Base-by-base conservation (phyloP, 2,888 invertebrate species). In the Tinea pellionella region DNA sequence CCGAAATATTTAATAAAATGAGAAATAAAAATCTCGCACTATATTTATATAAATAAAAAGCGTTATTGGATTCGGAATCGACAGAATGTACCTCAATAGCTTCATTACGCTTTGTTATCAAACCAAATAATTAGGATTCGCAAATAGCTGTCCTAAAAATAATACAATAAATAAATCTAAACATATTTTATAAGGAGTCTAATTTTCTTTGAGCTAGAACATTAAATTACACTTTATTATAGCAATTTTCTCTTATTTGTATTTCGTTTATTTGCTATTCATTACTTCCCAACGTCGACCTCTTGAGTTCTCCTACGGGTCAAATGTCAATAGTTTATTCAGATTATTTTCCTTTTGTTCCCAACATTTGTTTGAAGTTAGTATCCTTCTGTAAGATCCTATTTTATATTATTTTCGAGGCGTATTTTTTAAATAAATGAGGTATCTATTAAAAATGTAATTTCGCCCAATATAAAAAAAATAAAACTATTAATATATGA, bases 21-120 rank as follows among this genome's bases (percentile, higher is more conserved):
- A 57, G 13, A n/a, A 32, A 57, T 32, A 11, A 53, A n/a, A 16
- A 47, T n/a, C 53, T 24, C 24, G 53, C 19, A 53, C 13, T 53
- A 18, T 24, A 24, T 11, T 53, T 53, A 53, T 47, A 47, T 13
- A 9, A n/a, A 32, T 15, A 13, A 57, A 57, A 57, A 32, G 29
- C n/a, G 7, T 15, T 32, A 57, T 32, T 57, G 30, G 15, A 32
- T 15, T 55, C 13, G 2, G 57, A 57, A 24, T 57, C 57, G n/a
- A 32, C 57, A 57, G 57, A 57, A 57, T 32, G 32, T 57, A 57
- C 57, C 57, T 57, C 57, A 57, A 30, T 55, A 47, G 47, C n/a
- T 15, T 47, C 15, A 16, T n/a, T 12, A 9, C 13, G 16, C 47
- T 2, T 47, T 13, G 47, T 16, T 41, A 41, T 24, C 2, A 24